Base-by-base conservation (phyloP, 30 jellyfish, hydroid and myxozoan genomes). In the Catostylus mosaicus region DNA sequence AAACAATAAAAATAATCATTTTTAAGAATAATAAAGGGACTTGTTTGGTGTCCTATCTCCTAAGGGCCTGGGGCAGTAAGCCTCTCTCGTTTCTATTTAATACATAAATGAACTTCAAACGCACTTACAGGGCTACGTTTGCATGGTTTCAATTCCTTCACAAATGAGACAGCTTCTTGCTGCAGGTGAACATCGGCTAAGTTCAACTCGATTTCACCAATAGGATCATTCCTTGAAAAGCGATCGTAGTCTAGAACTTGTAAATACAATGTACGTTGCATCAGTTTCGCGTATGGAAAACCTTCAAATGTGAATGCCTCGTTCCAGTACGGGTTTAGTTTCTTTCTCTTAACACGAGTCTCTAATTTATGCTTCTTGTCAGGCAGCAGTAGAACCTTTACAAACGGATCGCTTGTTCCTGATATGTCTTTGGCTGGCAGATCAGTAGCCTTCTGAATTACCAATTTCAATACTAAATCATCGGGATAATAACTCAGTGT, bases 381-480 rank as follows among this genome's bases (percentile, higher is more conserved):
- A 29, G 98, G 98, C 31, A 91, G 87, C 20, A 91, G 77, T 24
- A 78, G 48, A 32, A 91, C 98, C 62, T 91, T 91, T 3, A 85
- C 96, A 91, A 81, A 91, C 26, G 98, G 98, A 50, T 91, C 98
- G 70, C 98, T 91, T 22, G 98, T 84, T 5, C 98, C 98, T 7
- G 98, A 51, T 16, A 91, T 22, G 57, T 91, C 98, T 50, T 91
- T 91, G 1, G 98, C 98, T 22, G 89, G 38, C 33, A 90, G 74
- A 12, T 83, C 85, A 0, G 78, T 95, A 1, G 97, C 97, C 57
- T 84, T 83, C 73, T 83, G 88, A 7, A 90, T 84, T 7, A 67
- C 52, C 78, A 90, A 36, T 76, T 83, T 89, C 56, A 89, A 67
- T 6, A 90, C 80, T 56, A 90, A 50, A 31, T 77, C 88, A 35